Conservation (phyloP, 2,797 vertebrate species). For the Gadopsis bispinosus region DNA sequence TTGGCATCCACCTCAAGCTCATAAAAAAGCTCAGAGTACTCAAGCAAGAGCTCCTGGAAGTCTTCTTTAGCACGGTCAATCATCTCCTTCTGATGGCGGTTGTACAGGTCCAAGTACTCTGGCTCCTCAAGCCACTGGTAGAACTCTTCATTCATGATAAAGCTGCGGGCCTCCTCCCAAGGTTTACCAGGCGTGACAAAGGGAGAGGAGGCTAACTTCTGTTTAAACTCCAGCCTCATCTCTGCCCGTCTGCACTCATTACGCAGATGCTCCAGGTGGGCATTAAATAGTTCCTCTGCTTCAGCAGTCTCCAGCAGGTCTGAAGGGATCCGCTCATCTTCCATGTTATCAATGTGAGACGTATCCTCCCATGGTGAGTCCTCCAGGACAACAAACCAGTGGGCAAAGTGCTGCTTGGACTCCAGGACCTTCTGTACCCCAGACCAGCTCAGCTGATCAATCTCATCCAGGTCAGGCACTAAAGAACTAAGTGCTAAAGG, state of each 20-base stretch:
- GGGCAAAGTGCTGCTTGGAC: conserved; percentile 91
- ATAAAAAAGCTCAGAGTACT: conserved; percentile 99
- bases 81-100: conserved; percentile 94
- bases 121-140: conserved; percentile 96
- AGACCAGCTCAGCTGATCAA: conserved; percentile 92
- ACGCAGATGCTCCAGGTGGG: conserved; percentile 91
- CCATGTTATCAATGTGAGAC: conserved; percentile 91
- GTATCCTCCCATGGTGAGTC: conserved; percentile 96
- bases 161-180: conserved; percentile 98
- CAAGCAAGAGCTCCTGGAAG: conserved; percentile 95
- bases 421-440: conserved; percentile 93
- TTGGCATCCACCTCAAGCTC: conserved; percentile 97
- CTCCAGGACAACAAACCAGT: conserved; percentile 95
- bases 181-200: conserved; percentile 96
- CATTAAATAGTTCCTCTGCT: conserved; percentile 90
- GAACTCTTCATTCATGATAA: conserved; percentile 98
- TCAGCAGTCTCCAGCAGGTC: conserved; percentile 92
- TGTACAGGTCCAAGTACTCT: conserved; percentile 94
- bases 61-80: conserved; percentile 97
- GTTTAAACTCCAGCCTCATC: conserved; percentile 92
- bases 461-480: conserved; percentile 92
- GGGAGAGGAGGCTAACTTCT: conserved; percentile 90
- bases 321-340: conserved; percentile 93
- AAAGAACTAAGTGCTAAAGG: conserved; percentile 93
- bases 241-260: conserved; percentile 91